These are phyloP conservation scores for Machimus rusticus DNA, from an alignment of 2,888 invertebrate species.

Conservation along the genomic window DNA sequence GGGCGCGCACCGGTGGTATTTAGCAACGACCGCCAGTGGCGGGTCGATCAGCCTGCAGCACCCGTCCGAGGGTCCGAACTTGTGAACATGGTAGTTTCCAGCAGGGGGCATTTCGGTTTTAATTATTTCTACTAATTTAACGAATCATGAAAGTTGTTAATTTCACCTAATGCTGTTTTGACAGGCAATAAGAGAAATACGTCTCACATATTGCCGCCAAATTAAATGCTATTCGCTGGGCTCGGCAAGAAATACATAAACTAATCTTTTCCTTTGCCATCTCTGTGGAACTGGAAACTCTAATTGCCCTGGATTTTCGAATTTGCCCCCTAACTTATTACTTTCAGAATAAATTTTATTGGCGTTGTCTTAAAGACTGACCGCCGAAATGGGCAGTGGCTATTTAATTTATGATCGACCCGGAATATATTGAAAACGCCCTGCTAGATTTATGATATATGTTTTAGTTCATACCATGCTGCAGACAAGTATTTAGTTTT, in stretches of 20 bases:
- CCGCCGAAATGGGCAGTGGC: background rate
- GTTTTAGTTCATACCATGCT: background rate
- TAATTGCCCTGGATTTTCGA: background rate
- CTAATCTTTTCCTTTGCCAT: background rate
- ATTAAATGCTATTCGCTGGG: background rate
- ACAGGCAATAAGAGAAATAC: background rate
- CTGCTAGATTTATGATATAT: background rate
- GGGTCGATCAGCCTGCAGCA: background rate
- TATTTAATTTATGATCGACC: background rate
- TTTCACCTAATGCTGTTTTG: background rate
- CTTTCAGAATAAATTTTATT: background rate
- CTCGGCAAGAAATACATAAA: background rate
- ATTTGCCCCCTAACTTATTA: background rate
- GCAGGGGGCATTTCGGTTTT: conserved; percentile 6
- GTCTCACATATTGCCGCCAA: background rate
- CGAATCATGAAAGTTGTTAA: background rate
- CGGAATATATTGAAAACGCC: background rate
- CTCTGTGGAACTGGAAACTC: background rate
- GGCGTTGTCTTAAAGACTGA: background rate
- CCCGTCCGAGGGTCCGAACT: background rate
- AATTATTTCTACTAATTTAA: background rate
- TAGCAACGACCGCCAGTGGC: background rate
- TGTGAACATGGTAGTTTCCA: background rate
- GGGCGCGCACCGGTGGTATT: background rate
- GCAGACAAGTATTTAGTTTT: background rate